These are phyloP conservation scores for Etia nguti DNA, from an alignment of 2,113 vertebrate genomes.

Conservation along the genomic window DNA sequence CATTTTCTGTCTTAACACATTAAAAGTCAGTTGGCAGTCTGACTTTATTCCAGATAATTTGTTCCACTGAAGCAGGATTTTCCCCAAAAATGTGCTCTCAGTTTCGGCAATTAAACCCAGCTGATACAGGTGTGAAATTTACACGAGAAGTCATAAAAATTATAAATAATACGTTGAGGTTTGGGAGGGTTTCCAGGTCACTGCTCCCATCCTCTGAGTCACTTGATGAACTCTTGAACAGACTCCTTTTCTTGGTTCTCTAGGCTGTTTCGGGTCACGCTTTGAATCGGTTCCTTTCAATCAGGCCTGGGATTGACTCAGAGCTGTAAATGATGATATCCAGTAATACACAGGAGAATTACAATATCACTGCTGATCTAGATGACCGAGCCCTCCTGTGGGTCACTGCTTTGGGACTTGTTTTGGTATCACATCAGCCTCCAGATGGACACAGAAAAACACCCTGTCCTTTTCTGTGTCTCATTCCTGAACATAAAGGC, in stretches of 20 bases:
- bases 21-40: not conserved
- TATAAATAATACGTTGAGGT: no score
- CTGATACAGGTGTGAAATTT: no score
- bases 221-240: not conserved
- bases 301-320: not conserved
- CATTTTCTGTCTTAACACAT: not conserved
- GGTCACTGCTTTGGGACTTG: fast-evolving
- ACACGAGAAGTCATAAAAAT: no score
- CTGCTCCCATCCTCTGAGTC: no score
- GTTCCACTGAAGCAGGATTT: not conserved
- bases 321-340: not conserved
- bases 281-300: not conserved
- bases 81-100: no score
- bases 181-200: no score
- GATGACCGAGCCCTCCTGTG: not conserved
- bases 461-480: not conserved
- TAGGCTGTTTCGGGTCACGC: no score
- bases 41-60: not conserved
- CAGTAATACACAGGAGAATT: not conserved
- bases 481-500: not conserved
- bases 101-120: no score
- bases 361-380: not conserved
- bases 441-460: not conserved
- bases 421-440: not conserved
- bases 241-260: fast-evolving